Percentiles rank a stretch among this genome's conserved stretches.
These are phyloP conservation scores for Notamacropus eugenii DNA, from an alignment of 2,797 vertebrate species.

Conservation along the genomic window DNA sequence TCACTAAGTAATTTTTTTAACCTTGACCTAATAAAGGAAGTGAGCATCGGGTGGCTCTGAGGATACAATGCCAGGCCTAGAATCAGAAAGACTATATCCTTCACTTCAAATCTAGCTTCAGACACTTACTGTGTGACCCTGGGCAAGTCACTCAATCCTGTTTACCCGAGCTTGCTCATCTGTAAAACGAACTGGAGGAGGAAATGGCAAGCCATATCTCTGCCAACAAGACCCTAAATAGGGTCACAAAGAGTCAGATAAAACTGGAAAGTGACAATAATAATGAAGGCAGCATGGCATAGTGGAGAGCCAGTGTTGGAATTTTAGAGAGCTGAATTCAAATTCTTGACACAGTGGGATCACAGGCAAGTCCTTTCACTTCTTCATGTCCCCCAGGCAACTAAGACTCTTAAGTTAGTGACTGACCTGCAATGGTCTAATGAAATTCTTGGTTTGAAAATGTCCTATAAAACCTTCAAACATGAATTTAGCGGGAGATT, in stretches of 20 bases:
- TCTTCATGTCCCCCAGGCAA: background rate
- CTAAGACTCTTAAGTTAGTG: too few species aligned
- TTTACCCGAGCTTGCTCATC: too few species aligned
- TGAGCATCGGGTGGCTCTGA: too few species aligned
- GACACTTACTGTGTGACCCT: background rate
- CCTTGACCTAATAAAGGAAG: background rate
- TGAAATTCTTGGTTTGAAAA: background rate
- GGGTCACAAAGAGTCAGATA: too few species aligned
- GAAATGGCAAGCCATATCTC: too few species aligned
- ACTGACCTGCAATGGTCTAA: background rate
- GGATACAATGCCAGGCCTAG: too few species aligned
- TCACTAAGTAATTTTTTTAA: background rate
- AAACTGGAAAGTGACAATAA: too few species aligned
- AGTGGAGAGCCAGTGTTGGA: background rate
- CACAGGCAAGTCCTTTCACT: background rate
- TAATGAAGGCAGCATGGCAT: background rate
- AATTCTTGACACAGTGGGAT: background rate
- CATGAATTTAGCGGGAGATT: too few species aligned
- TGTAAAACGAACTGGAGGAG: too few species aligned
- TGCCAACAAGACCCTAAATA: too few species aligned
- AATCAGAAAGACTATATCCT: too few species aligned
- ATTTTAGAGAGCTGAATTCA: background rate
- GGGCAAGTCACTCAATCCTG: background rate
- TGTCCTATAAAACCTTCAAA: too few species aligned
- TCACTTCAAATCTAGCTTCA: background rate